These are phyloP conservation scores for Pomacea maculata DNA, from an alignment of 1,140 invertebrate genomes.

Conservation along the genomic window DNA sequence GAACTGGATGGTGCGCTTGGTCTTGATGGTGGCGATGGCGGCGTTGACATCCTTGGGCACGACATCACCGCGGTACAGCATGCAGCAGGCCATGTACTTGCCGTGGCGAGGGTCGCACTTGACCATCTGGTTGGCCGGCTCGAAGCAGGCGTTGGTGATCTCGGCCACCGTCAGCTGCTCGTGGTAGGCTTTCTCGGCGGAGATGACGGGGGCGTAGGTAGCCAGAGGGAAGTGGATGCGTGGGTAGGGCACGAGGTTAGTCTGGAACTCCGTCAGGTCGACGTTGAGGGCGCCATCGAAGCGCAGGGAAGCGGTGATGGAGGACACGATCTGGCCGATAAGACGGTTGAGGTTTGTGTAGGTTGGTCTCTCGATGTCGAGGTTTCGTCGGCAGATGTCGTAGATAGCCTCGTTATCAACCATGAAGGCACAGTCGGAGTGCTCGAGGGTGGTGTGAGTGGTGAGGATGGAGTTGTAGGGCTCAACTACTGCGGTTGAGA, in stretches of 20 bases:
- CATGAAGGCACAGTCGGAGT: slow-evolving; percentile 70
- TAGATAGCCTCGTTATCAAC: slow-evolving; percentile 90
- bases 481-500: slow-evolving; percentile 67
- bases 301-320: slow-evolving; percentile 67
- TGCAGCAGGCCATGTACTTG: no score
- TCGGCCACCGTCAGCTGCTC: no score
- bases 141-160: no score
- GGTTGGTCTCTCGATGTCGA: slow-evolving; percentile 82
- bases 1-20: no score
- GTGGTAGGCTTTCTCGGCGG: no score
- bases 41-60: no score
- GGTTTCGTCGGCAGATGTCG: slow-evolving; percentile 86
- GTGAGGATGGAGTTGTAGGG: slow-evolving; percentile 64
- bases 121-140: no score
- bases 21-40: no score
- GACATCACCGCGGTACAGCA: no score
- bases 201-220: no score
- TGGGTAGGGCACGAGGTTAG: neutral
- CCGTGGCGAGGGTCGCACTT: no score
- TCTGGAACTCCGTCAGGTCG: neutral
- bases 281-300: neutral
- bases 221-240: slow-evolving; percentile 7
- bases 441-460: slow-evolving; percentile 64
- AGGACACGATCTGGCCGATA: slow-evolving; percentile 68
- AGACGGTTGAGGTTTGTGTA: slow-evolving; percentile 75